These are phyloP conservation scores for Trachelus iudaicus DNA, from an alignment of 2,888 invertebrate species.

Conservation along the genomic window DNA sequence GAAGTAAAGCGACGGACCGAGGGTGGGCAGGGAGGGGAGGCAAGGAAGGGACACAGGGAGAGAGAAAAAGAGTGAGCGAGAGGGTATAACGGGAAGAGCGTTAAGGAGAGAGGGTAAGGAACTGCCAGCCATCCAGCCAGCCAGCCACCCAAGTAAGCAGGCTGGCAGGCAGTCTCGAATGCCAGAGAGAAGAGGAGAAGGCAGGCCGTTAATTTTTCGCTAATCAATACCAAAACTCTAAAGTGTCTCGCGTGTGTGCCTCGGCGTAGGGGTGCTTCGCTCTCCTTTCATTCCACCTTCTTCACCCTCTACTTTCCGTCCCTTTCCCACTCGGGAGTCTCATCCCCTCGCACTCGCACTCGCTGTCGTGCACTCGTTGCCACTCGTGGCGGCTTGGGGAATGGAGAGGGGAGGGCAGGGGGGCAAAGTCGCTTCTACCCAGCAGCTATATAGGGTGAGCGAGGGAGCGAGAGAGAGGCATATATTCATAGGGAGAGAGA, in stretches of 20 bases:
- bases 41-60: constrained; percentile 14
- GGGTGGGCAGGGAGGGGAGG: constrained; percentile 18
- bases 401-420: constrained; percentile 21
- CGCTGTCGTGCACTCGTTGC: constrained; percentile 23
- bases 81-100: background rate
- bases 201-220: constrained; percentile 52
- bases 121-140: constrained; percentile 32
- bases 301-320: constrained; percentile 3
- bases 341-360: background rate
- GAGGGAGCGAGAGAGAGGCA: background rate
- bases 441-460: background rate
- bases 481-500: constrained; percentile 15
- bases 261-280: constrained; percentile 27
- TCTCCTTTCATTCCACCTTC: background rate
- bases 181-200: constrained; percentile 12
- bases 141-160: background rate
- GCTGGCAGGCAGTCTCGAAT: constrained; percentile 10
- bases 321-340: constrained; percentile 1
- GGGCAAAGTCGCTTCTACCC: constrained; percentile 13
- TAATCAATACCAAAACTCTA: constrained; percentile 65
- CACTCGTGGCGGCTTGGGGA: constrained; percentile 38
- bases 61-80: constrained; percentile 14
- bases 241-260: constrained; percentile 61
- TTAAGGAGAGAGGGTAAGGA: constrained; percentile 19
- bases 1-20: constrained; percentile 17